These are phyloP conservation scores for Pungitius pungitius DNA, from an alignment of 2,113 vertebrate genomes.

Conservation along the genomic window DNA sequence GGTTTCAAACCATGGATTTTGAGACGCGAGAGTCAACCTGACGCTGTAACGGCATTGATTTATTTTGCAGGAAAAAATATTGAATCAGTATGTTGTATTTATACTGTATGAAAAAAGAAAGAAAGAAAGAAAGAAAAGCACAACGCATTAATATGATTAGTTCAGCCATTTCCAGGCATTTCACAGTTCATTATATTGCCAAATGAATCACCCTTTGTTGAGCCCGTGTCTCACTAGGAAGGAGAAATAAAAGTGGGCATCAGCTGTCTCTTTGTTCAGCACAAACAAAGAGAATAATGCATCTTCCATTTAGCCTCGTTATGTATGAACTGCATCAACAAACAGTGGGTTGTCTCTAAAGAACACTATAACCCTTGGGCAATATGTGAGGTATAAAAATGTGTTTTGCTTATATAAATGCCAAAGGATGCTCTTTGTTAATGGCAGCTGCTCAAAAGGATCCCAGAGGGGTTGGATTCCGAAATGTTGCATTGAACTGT, in stretches of 20 bases:
- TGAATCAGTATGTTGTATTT: neutral
- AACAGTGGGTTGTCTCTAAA: conserved; percentile 53
- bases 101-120: conserved; percentile 2
- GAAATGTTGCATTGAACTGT: neutral
- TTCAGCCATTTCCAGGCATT: conserved; percentile 41
- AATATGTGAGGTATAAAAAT: conserved; percentile 51
- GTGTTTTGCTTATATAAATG: conserved; percentile 61
- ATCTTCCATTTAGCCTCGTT: conserved; percentile 49
- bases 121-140: neutral
- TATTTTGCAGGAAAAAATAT: neutral
- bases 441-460: conserved; percentile 43
- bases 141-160: conserved; percentile 62
- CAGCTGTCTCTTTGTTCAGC: conserved; percentile 42
- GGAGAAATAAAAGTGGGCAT: conserved; percentile 54
- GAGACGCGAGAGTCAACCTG: conserved; percentile 15
- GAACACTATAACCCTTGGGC: conserved; percentile 55
- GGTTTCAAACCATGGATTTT: conserved; percentile 49
- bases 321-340: conserved; percentile 55
- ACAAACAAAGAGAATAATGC: conserved; percentile 45
- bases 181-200: conserved; percentile 47
- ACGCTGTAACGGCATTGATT: conserved; percentile 35
- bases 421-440: conserved; percentile 52
- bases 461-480: conserved; percentile 14
- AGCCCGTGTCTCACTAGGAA: conserved; percentile 42
- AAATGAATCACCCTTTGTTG: conserved; percentile 53